phyloP scores from a whole-genome alignment of 2,888 invertebrate genomes.

The Apodemia zela region DNA sequence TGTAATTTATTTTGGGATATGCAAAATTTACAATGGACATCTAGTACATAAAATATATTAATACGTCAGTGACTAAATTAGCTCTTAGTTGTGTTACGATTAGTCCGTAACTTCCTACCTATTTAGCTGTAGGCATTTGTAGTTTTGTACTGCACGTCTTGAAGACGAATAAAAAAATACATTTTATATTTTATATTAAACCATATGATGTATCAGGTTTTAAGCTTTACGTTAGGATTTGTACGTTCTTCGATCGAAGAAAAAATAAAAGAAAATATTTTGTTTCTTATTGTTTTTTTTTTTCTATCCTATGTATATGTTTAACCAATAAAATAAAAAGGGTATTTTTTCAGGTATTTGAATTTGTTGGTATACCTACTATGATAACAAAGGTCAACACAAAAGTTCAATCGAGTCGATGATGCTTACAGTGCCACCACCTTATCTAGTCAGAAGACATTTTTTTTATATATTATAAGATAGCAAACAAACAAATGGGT shows the following conservation, averaged over 20 bases:
- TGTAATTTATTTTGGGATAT: too few relatives aligned
- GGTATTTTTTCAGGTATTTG: too few relatives aligned
- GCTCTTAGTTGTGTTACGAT: slow-evolving; percentile 6
- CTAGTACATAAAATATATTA: background rate
- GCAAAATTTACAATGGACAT: background rate
- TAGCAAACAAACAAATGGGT: too few relatives aligned
- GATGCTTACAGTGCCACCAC: too few relatives aligned
- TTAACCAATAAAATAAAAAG: background rate
- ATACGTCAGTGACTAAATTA: slow-evolving; percentile 2
- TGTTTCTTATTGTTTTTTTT: slow-evolving; percentile 21
- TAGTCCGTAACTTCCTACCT: slow-evolving; percentile 14
- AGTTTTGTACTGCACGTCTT: background rate
- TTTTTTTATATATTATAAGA: too few relatives aligned
- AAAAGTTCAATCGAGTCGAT: too few relatives aligned
- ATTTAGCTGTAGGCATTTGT: slow-evolving; percentile 5
- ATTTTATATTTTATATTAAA: background rate
- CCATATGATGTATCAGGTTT: background rate
- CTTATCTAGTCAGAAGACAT: too few relatives aligned
- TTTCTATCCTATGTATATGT: background rate
- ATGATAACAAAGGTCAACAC: too few relatives aligned
- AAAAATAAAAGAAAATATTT: slow-evolving; percentile 25
- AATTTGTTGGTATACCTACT: too few relatives aligned
- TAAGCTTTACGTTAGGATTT: slow-evolving; percentile 31
- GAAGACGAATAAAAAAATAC: background rate
- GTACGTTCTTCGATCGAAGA: slow-evolving; percentile 28